Percentiles rank a stretch among this genome's conserved stretches.
Conservation (phyloP, 2,888 invertebrate species). For the Amphiduros pacificus region DNA sequence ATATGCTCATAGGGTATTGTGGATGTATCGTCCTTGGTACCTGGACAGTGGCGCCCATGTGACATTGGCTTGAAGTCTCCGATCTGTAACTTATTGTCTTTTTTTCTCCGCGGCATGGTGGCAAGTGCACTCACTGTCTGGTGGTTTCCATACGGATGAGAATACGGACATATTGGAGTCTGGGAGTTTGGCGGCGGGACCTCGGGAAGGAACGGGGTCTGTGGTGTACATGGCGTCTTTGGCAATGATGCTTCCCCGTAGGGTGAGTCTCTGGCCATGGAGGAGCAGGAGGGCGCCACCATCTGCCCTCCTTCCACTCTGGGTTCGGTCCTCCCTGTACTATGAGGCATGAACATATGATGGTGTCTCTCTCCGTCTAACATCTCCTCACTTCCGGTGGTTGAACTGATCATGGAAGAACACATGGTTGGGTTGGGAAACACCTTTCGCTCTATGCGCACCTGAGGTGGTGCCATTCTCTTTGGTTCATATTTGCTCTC, state of each 20-base stretch:
- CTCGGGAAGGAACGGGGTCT: constrained; percentile 51
- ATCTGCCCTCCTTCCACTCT: constrained; percentile 22
- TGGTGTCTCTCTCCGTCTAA: constrained; percentile 14
- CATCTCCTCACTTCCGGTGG: constrained; percentile 47
- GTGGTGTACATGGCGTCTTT: not conserved
- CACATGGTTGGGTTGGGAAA: constrained; percentile 34
- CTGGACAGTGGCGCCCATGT: constrained; percentile 1
- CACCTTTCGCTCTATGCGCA: constrained; percentile 54
- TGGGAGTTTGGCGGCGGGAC: not conserved
- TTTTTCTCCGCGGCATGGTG: constrained; percentile 44
- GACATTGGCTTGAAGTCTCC: not conserved
- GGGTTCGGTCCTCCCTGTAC: no score
- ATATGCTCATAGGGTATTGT: constrained; percentile 12
- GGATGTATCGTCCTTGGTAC: constrained; percentile 14
- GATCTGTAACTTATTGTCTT: constrained; percentile 19
- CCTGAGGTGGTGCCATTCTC: constrained; percentile 29
- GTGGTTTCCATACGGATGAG: constrained; percentile 22
- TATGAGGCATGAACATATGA: not conserved
- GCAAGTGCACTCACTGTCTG: constrained; percentile 45
- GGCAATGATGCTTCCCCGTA: constrained; percentile 11
- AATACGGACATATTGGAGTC: not conserved
- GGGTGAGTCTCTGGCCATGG: not conserved
- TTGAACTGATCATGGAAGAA: constrained; percentile 47
- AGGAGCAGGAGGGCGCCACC: constrained; percentile 12
- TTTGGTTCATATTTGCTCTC: constrained; percentile 50